A percentile compares a stretch with the other conserved stretches of the same genome.
Evolutionary conservation across 2,888 invertebrate species (phyloP).

Genomic region (Ptychoptera albimana): DNA sequence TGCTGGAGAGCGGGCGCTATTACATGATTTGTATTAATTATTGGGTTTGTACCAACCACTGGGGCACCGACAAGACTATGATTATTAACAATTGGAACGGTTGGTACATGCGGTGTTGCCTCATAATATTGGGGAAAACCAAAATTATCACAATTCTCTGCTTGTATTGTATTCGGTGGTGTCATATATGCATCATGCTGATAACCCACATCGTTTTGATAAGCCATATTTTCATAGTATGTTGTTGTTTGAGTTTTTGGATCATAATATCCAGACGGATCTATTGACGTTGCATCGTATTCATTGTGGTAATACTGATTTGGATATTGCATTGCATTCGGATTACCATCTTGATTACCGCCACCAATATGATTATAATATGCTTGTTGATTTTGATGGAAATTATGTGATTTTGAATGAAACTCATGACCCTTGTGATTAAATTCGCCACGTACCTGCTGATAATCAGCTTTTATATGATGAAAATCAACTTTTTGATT

Average conservation of each 20-base stretch:
- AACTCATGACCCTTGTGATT: constrained; percentile 17
- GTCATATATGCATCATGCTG: constrained; percentile 8
- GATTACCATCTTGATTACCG: not conserved
- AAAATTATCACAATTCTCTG: constrained; percentile 13
- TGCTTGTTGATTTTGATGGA: constrained; percentile 4
- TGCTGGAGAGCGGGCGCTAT: constrained; percentile 31
- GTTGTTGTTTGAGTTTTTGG: constrained; percentile 19
- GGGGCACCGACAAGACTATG: constrained; percentile 40
- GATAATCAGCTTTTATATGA: constrained; percentile 19
- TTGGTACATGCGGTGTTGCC: constrained; percentile 31
- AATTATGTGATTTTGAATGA: constrained; percentile 13
- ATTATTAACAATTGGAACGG: constrained; percentile 36
- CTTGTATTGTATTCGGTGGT: constrained; percentile 9
- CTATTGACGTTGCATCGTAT: constrained; percentile 20
- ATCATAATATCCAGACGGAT: constrained; percentile 21
- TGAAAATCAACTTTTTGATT: constrained; percentile 14
- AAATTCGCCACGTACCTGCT: constrained; percentile 14
- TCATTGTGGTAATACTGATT: constrained; percentile 18
- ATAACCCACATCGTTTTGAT: constrained; percentile 10
- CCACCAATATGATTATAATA: constrained; percentile 3
- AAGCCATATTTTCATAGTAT: constrained; percentile 23
- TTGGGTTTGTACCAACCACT: constrained; percentile 39
- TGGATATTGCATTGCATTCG: constrained; percentile 13
- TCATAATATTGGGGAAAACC: constrained; percentile 14
- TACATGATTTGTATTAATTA: constrained; percentile 36